Percentiles rank a stretch among this genome's conserved stretches.
Conservation (phyloP, 2,888 invertebrate species). For the Drosophila birchii region DNA sequence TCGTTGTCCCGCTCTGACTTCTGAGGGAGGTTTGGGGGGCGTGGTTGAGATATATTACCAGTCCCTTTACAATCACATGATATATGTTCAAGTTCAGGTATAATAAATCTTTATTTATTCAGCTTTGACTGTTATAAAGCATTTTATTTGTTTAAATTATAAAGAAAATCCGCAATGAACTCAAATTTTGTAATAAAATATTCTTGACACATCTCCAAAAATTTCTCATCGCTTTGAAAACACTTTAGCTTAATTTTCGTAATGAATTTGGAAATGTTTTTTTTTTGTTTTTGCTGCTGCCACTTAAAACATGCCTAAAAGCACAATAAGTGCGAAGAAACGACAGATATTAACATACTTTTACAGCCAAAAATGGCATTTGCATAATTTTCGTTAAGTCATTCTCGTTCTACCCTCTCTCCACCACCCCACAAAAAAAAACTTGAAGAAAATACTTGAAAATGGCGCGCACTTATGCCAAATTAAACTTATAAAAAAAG, state of each 20-base stretch:
- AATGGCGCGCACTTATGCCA: slow-evolving; percentile 82
- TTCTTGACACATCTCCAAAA: background rate
- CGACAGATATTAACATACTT: slow-evolving; percentile 73
- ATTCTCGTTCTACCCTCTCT: slow-evolving; percentile 5
- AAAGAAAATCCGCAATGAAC: background rate
- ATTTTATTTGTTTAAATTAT: background rate
- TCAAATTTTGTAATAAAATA: background rate
- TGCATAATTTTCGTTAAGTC: slow-evolving; percentile 72
- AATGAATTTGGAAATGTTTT: slow-evolving; percentile 18
- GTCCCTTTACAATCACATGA: background rate
- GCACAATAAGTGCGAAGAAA: slow-evolving; percentile 19
- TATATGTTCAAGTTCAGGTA: background rate
- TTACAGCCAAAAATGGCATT: slow-evolving; percentile 73
- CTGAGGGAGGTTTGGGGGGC: slow-evolving; percentile 23
- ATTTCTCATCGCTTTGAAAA: background rate
- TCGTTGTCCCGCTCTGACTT: slow-evolving; percentile 15
- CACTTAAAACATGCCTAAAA: slow-evolving; percentile 32
- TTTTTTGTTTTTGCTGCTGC: background rate
- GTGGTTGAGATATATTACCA: slow-evolving; percentile 15
- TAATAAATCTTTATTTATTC: background rate
- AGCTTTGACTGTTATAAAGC: background rate
- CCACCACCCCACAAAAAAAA: background rate
- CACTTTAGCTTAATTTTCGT: background rate
- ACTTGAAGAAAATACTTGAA: slow-evolving; percentile 71
- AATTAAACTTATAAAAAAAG: slow-evolving; percentile 76